Percentiles rank a stretch among this genome's conserved stretches.
phyloP scores from a whole-genome alignment of 2,113 vertebrate genomes.

The Trematomus loennbergii region DNA sequence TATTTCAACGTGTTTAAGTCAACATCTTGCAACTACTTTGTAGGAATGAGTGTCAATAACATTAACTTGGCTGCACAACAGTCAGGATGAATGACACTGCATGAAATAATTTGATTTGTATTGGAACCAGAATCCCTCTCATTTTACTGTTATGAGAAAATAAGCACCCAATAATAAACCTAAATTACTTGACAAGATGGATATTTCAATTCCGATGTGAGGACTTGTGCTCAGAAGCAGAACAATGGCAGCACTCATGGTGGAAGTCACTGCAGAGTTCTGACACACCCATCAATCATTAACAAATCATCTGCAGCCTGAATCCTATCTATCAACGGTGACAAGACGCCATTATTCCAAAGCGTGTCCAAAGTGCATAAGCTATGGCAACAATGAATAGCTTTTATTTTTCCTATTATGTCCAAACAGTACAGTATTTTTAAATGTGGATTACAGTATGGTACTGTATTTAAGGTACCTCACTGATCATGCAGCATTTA shows the following conservation, averaged over 20 bases:
- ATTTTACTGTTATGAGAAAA: not conserved
- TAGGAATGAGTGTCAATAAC: not conserved
- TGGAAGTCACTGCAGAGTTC: constrained; percentile 39
- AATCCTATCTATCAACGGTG: constrained; percentile 47
- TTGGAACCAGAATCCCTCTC: not conserved
- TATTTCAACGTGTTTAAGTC: too few species aligned
- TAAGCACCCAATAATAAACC: not conserved
- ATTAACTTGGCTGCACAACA: not conserved
- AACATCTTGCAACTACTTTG: not conserved
- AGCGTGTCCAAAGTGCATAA: constrained; percentile 20
- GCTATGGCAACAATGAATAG: constrained; percentile 22
- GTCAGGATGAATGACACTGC: not conserved
- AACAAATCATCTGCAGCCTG: constrained; percentile 49
- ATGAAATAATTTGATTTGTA: constrained; percentile 1
- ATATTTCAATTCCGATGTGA: constrained; percentile 1
- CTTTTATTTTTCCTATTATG: constrained; percentile 37
- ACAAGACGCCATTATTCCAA: constrained; percentile 47
- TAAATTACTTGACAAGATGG: not conserved
- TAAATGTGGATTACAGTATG: not conserved
- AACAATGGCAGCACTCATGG: constrained; percentile 25
- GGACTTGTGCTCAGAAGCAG: constrained; percentile 5
- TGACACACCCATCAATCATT: constrained; percentile 59
- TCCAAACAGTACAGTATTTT: constrained; percentile 13
- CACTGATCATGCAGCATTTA: constrained; percentile 7
- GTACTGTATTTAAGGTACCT: constrained; percentile 1